phyloP scores from a whole-genome alignment of 1,140 invertebrate species.

The Atopsyche davidsoni region DNA sequence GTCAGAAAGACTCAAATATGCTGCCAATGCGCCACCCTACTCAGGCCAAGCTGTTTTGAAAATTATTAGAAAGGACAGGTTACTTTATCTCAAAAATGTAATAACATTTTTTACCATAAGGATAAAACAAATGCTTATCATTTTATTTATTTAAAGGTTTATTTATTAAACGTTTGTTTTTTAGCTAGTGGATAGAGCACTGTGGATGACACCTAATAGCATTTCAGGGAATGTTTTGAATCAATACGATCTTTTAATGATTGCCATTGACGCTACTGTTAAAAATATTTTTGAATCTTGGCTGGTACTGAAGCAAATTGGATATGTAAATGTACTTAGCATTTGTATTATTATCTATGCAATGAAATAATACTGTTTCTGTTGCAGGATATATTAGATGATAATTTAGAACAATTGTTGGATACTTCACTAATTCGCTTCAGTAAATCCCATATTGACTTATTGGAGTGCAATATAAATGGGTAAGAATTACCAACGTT shows the following conservation, averaged over 20 bases:
- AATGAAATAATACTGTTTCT: no score
- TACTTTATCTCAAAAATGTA: slow-evolving; percentile 55
- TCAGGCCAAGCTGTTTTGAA: slow-evolving; percentile 63
- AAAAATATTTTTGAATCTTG: slow-evolving; percentile 49
- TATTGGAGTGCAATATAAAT: slow-evolving; percentile 77
- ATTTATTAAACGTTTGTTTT: no score
- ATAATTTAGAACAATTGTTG: slow-evolving; percentile 52
- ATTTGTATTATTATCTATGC: not conserved
- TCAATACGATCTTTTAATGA: no score
- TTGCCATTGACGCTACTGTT: slow-evolving; percentile 60
- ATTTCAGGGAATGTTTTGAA: no score
- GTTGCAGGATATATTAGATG: slow-evolving; percentile 31
- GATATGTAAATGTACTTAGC: not conserved
- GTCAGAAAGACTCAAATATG: slow-evolving; percentile 53
- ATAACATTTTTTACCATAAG: no score
- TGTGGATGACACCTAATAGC: no score
- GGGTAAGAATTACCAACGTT: slow-evolving; percentile 40
- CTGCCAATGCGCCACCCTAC: slow-evolving; percentile 60
- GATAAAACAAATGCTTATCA: no score
- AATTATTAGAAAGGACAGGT: slow-evolving; percentile 53
- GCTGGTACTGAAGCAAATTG: slow-evolving; percentile 35
- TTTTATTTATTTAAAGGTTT: no score
- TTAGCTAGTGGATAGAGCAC: no score
- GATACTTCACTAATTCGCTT: slow-evolving; percentile 66
- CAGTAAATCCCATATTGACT: slow-evolving; percentile 54